Evolutionary conservation across 2,113 vertebrate species (phyloP), one percentile per base, ranked within the genome.

Genomic region (Bagarius yarrelli): DNA sequence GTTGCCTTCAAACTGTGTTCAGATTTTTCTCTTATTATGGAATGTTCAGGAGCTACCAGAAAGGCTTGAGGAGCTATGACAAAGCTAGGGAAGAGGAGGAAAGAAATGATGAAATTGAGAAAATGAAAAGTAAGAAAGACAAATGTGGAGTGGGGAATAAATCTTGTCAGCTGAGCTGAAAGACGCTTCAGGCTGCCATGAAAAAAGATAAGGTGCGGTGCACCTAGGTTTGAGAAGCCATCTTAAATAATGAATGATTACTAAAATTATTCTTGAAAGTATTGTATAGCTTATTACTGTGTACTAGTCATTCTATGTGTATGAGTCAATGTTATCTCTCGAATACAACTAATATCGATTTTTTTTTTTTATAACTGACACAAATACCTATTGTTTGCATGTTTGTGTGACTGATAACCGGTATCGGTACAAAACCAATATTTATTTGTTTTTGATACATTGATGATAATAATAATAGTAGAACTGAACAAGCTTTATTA

Each of bases 91-190:
- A 60, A 12, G 8, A 71, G 34, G 13, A 50, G 8, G 53, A 25
- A 21, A 19, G 53, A 44, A 60, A 40, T 34, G 27, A 59, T 27
- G 78, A 61, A 59, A 61, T 47, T 50, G 34, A 57, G 63, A 63
- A 70, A 69, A 52, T 57, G 73, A 60, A 25, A 59, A 44, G 66
- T 44, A 59, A 56, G 66, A 70, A 66, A 80, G 67, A 61, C 55
- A 72, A 71, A 80, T 72, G 44, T 47, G n/a, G 56, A 66, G n/a
- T 4, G 25, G 34, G 34, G 8, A 32, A 15, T 23, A 40, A 55
- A 69, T 36, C 9, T 5, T 44, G 34, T 70, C 53, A 55, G 64
- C 36, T 40, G 64, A 59, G 55, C 21, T 52, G 25, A 32, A 23
- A 78, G 78, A 61, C 44, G 50, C 69, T 61, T 21, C 44, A 50